Conservation (phyloP, 1,140 invertebrate species). For the Tetramorium alpestre region DNA sequence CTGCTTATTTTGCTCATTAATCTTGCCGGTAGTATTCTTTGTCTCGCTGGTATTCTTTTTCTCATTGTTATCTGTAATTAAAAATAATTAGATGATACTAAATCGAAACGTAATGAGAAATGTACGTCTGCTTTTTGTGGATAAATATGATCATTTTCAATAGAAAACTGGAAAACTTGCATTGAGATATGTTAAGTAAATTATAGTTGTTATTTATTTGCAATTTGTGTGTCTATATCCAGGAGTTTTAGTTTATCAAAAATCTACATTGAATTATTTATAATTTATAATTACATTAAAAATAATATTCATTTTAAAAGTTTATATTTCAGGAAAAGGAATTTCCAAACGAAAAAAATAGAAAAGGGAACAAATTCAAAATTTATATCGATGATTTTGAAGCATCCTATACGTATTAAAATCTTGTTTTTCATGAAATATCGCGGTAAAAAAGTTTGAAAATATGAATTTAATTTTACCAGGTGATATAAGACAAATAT, state of each 20-base stretch:
- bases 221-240: neutral
- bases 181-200: neutral
- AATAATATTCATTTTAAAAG: neutral
- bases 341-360: neutral
- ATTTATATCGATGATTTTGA: neutral
- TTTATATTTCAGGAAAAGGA: neutral
- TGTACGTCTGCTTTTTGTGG: neutral
- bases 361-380: neutral
- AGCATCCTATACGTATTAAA: neutral
- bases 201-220: neutral
- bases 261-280: neutral
- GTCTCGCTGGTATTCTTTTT: constrained; percentile 55
- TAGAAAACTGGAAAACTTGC: neutral
- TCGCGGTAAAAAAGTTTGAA: neutral
- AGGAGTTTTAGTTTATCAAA: neutral
- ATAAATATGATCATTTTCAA: constrained; percentile 5
- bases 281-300: neutral
- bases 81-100: neutral
- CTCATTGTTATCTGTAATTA: constrained; percentile 65
- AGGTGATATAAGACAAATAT: constrained; percentile 13
- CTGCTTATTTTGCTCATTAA: constrained; percentile 64
- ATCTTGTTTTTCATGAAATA: neutral
- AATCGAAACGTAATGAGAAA: neutral
- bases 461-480: constrained; percentile 18
- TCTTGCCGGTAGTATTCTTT: constrained; percentile 48